Base-by-base conservation (phyloP, 2,888 invertebrate species). In the Cantharis rufa region DNA sequence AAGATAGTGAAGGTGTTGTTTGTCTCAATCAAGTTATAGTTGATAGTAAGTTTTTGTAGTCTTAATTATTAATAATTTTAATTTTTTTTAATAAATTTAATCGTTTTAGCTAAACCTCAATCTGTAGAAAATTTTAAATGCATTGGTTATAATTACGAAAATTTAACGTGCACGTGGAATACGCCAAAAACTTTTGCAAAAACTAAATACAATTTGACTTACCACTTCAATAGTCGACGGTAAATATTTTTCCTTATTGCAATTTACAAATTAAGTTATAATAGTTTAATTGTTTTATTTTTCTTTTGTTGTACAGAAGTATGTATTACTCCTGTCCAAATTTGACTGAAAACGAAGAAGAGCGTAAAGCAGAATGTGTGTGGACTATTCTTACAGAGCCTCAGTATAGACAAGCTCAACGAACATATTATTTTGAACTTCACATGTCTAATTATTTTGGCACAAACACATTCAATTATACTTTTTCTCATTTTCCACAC, bases 101-200 rank as follows among this genome's bases (percentile, higher is more conserved):
- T 48, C n/a, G n/a, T 48, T 48, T 69, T 85, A 92, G 92, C 86
- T 62, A 89, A 90, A 73, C 96, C 96, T 0, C 85, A 89, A 77
- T 87, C 90, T 81, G 93, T 95, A 2, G 87, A 88, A 10, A 92
- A 95, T 85, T 95, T 96, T 83, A 88, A 88, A 24, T 97, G 96
- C 84, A 88, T 92, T 70, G 93, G 95, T 11, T 89, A 91, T 80
- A 94, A 96, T 86, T 93, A 94, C 88, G 91, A 93, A 72, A 91
- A 91, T 82, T 88, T 96, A 81, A 93, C 91, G 13, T 97, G 96
- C 85, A 90, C 92, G 1, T 96, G 96, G 93, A 91, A 90, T 0
- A 89, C 90, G 68, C 92, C 92, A 1, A 83, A 89, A 24, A 88
- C 92, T 86, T 91, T 89, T 79, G 87, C 93, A 11, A 84, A 85